A percentile compares a stretch with the other conserved stretches of the same genome.
Evolutionary conservation across 2,888 invertebrate genomes (phyloP).

Genomic region (Temnothorax ravouxi): DNA sequence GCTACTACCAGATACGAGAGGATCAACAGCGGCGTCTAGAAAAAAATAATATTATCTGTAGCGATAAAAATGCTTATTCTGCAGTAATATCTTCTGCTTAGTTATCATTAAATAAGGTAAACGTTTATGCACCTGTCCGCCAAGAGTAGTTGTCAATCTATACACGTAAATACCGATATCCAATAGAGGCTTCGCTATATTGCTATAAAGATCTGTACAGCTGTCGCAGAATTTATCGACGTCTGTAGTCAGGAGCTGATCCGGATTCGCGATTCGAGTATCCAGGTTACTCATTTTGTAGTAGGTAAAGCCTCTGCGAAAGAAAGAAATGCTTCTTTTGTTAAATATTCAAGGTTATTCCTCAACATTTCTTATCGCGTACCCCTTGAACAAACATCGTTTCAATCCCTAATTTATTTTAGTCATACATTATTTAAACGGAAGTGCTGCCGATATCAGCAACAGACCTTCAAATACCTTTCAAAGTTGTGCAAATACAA

Average conservation of each 20-base stretch:
- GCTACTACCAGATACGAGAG: constrained; percentile 95
- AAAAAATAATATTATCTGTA: constrained; percentile 68
- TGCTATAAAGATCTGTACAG: constrained; percentile 97
- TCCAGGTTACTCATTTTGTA: constrained; percentile 99
- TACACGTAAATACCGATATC: constrained; percentile 98
- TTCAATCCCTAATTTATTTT: neutral
- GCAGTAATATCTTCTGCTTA: neutral
- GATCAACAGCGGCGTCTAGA: constrained; percentile 95
- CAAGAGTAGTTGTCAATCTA: constrained; percentile 94
- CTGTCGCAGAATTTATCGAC: constrained; percentile 99
- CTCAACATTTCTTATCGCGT: neutral
- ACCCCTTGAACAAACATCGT: neutral
- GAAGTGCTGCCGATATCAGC: neutral
- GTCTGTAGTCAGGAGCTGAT: constrained; percentile 98
- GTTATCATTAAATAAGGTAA: neutral
- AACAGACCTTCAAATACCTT: neutral
- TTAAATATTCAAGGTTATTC: constrained; percentile 2
- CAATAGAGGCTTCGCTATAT: constrained; percentile 97
- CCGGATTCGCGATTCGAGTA: constrained; percentile 97
- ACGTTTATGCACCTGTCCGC: constrained; percentile 89
- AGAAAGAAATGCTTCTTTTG: constrained; percentile 8
- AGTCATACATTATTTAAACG: constrained; percentile 24
- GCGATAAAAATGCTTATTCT: neutral
- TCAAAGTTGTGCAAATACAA: neutral
- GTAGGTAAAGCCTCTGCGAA: constrained; percentile 95